Base-by-base conservation (phyloP, 2,888 invertebrate genomes). In the Deilephila porcellus region DNA sequence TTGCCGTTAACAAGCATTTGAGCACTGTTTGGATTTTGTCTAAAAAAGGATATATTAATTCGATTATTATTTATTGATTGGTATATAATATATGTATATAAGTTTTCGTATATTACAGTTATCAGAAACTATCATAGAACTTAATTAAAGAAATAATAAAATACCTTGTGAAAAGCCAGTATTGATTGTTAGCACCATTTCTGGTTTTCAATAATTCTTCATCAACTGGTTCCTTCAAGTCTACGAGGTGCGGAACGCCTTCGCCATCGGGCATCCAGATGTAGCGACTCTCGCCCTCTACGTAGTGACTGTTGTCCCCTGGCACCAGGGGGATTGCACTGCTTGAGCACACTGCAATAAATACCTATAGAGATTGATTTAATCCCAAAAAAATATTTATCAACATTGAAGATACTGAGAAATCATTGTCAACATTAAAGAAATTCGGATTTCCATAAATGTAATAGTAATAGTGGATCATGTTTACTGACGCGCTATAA, bases 221-320 rank as follows among this genome's bases (percentile, higher is more conserved):
- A 34, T 86, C 82, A 0, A 82, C 82, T 0, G 86, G 83, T 37
- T 80, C 85, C 0, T 88, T 74, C 0, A 90, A 81, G 76, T 91
- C 91, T 3, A 91, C 89, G 7, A 91, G 78, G 3, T 83, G 84
- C 0, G 88, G 88, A 0, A 80, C 80, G 4, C 87, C 88, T 5
- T 90, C 83, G 5, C 86, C 85, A 78, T 91, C 88, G 1, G 90
- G 88, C 84, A 91, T 90, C 89, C 88, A 90, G 37, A 91, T 84
- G 78, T 87, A 90, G 25, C 86, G 88, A 77, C 88, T 88, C 63
- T 81, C 85, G 0, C 90, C 89, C 71, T 89, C 89, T 59, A 89
- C 87, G 76, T 88, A 91, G 79, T 89, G 85, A 74, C 88, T 88
- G 74, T 90, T 90, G 74, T 90, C 89, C 34, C 85, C 85, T 4